These are phyloP conservation scores for Trachelus tabidus DNA, from an alignment of 2,888 invertebrate species.

Conservation along the genomic window DNA sequence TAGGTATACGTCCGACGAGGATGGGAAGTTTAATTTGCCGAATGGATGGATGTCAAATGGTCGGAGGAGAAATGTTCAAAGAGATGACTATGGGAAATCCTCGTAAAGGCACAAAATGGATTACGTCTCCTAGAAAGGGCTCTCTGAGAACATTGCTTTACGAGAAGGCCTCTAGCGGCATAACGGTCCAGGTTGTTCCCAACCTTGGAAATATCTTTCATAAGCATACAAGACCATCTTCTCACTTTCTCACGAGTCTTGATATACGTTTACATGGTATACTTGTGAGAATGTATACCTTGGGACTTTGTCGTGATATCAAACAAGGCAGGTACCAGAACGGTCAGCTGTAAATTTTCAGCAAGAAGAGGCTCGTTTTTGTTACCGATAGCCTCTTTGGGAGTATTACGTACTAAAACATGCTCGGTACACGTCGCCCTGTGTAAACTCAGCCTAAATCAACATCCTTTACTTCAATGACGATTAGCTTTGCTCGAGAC, in stretches of 20 bases:
- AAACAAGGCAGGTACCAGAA: not conserved
- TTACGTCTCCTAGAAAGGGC: constrained; percentile 34
- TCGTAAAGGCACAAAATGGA: constrained; percentile 43
- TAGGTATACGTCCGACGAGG: not conserved
- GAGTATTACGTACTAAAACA: not conserved
- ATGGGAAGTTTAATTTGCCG: constrained; percentile 22
- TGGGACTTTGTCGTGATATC: not conserved
- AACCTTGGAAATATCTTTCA: constrained; percentile 44
- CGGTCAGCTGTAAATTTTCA: too few species aligned
- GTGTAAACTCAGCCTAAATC: not conserved
- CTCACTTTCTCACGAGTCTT: not conserved
- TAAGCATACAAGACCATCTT: not conserved
- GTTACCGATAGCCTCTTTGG: not conserved
- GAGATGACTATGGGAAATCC: constrained; percentile 44
- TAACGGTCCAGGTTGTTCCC: constrained; percentile 36
- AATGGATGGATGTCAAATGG: constrained; percentile 9
- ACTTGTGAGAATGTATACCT: not conserved
- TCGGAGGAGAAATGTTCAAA: not conserved
- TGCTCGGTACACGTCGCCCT: not conserved
- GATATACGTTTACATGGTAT: not conserved
- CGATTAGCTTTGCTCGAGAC: not conserved
- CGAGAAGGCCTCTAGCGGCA: constrained; percentile 44
- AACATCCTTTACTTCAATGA: not conserved
- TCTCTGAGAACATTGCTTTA: constrained; percentile 39
- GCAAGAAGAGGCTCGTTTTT: not conserved